phyloP scores from a whole-genome alignment of 2,797 vertebrate species.

The Chloroceryle inda region DNA sequence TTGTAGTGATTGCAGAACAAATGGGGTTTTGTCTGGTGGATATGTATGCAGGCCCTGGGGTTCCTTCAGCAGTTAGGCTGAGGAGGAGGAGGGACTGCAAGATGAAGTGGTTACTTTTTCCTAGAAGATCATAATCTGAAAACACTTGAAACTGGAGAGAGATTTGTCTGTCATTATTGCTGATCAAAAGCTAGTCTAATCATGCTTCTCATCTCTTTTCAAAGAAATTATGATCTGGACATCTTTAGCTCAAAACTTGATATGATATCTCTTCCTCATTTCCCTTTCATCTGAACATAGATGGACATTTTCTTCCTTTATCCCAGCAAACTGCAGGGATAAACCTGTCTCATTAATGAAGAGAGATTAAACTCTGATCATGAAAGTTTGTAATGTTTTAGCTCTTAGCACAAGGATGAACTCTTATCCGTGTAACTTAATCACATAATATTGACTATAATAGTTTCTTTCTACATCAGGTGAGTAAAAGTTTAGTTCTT shows the following conservation, averaged over 20 bases:
- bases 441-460: rapidly evolving
- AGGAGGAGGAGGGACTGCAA: background rate
- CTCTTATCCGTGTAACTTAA: background rate
- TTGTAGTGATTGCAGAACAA: background rate
- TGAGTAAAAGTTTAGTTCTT: background rate
- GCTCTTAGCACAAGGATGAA: background rate
- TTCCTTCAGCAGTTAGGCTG: background rate
- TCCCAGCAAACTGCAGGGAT: background rate
- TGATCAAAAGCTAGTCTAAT: background rate
- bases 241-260: background rate
- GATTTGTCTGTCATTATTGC: background rate
- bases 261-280: rapidly evolving
- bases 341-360: background rate
- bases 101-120: background rate
- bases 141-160: background rate
- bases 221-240: background rate
- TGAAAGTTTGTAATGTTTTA: background rate
- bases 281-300: background rate
- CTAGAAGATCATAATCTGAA: background rate
- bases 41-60: background rate
- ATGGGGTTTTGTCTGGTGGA: background rate
- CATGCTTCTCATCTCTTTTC: background rate
- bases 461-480: background rate
- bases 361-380: background rate
- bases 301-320: background rate